These are phyloP conservation scores for Podargus strigoides DNA, from an alignment of 2,797 vertebrate species.

Conservation along the genomic window DNA sequence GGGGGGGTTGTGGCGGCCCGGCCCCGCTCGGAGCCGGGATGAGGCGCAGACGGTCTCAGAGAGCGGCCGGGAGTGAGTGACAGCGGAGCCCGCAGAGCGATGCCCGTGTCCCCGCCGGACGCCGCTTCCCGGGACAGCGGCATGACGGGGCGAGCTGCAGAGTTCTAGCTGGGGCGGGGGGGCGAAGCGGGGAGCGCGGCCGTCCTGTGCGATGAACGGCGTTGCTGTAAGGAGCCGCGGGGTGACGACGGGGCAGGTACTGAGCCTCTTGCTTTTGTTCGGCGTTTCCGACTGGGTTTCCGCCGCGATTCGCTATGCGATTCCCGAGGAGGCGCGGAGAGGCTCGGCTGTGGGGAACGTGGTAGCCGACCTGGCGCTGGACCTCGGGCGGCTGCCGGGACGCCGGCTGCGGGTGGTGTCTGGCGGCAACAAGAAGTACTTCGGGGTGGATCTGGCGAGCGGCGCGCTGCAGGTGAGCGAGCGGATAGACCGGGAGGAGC, in stretches of 20 bases:
- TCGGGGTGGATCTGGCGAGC: conserved; percentile 81
- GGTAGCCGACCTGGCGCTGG: conserved; percentile 80
- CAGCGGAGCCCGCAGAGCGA: conserved; percentile 56
- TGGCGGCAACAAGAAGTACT: conserved; percentile 75
- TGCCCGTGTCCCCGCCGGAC: conserved; percentile 57
- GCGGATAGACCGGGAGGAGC: conserved; percentile 82
- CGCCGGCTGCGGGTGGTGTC: conserved; percentile 79
- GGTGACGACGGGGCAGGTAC: conserved; percentile 79
- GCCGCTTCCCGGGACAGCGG: conserved; percentile 60
- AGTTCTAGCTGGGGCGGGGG: conserved; percentile 44
- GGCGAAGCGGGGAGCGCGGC: conserved; percentile 20
- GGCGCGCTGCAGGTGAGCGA: conserved; percentile 83
- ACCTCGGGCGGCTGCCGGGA: conserved; percentile 64
- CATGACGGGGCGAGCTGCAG: conserved; percentile 62
- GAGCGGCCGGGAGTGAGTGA: conserved; percentile 54
- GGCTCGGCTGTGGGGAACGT: conserved; percentile 83
- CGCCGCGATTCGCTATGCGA: conserved; percentile 81
- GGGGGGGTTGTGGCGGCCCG: conserved; percentile 70
- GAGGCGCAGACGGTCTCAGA: conserved; percentile 55
- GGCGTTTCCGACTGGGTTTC: conserved; percentile 62
- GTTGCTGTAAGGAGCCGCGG: conserved; percentile 64
- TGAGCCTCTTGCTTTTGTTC: conserved; percentile 76
- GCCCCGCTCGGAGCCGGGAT: conserved; percentile 71
- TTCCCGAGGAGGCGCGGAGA: conserved; percentile 83
- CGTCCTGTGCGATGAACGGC: conserved; percentile 72